phyloP scores from a whole-genome alignment of 2,113 vertebrate species.

The Arizona elegans region DNA sequence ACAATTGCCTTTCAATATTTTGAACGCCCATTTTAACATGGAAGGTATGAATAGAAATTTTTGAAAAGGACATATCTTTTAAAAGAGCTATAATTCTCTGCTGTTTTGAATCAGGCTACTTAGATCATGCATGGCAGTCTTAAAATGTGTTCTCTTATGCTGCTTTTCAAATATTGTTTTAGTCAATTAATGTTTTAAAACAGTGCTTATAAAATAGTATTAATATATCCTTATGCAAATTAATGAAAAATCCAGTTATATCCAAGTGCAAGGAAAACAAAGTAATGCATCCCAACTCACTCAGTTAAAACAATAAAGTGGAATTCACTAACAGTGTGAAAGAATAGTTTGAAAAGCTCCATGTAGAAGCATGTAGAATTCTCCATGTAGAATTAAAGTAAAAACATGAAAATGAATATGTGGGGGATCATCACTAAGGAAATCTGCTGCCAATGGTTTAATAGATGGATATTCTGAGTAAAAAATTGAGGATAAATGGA shows the following conservation, averaged over 20 bases:
- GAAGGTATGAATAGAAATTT: neutral
- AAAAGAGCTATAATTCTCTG: too few species aligned
- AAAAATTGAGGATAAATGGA: neutral
- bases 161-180: neutral
- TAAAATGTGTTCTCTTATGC: neutral
- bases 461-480: neutral
- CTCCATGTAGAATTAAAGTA: too few species aligned
- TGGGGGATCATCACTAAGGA: neutral
- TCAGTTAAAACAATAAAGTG: neutral
- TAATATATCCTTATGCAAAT: too few species aligned
- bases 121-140: neutral
- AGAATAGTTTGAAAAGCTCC: neutral
- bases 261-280: neutral
- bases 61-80: neutral
- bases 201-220: neutral
- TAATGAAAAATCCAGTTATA: neutral
- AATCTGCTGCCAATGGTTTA: neutral
- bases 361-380: neutral
- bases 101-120: neutral
- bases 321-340: neutral
- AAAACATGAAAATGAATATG: neutral
- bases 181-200: neutral
- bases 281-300: neutral
- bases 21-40: neutral
- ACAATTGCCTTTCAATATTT: neutral